These are phyloP conservation scores for Mesembrinibis cayennensis DNA, from an alignment of 2,113 vertebrate species.

Conservation along the genomic window DNA sequence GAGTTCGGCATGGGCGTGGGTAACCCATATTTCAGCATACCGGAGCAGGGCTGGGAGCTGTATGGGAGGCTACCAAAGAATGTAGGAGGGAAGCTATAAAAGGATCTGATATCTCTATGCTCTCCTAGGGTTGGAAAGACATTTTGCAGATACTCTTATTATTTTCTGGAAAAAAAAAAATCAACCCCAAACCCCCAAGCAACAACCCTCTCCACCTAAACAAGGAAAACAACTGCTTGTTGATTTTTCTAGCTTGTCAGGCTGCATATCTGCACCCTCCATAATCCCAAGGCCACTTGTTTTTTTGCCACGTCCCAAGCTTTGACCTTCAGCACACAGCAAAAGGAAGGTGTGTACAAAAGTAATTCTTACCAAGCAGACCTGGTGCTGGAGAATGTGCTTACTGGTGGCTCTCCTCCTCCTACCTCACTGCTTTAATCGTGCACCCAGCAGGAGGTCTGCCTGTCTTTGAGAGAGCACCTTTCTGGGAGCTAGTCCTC, in stretches of 20 bases:
- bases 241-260: background rate
- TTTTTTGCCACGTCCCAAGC: background rate
- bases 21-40: background rate
- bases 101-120: background rate
- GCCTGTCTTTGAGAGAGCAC: background rate
- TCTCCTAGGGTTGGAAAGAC: background rate
- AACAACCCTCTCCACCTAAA: background rate
- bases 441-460: background rate
- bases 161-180: background rate
- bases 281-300: background rate
- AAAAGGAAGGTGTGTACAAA: background rate
- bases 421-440: background rate
- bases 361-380: background rate
- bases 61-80: background rate
- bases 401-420: background rate
- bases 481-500: background rate
- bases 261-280: background rate
- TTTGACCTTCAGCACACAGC: background rate
- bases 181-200: background rate
- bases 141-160: background rate
- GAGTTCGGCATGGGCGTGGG: background rate
- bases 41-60: background rate
- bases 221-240: background rate
- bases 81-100: background rate
- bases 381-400: background rate